These are phyloP conservation scores for Rhinoptilus africanus DNA, from an alignment of 2,113 vertebrate genomes.

Conservation along the genomic window DNA sequence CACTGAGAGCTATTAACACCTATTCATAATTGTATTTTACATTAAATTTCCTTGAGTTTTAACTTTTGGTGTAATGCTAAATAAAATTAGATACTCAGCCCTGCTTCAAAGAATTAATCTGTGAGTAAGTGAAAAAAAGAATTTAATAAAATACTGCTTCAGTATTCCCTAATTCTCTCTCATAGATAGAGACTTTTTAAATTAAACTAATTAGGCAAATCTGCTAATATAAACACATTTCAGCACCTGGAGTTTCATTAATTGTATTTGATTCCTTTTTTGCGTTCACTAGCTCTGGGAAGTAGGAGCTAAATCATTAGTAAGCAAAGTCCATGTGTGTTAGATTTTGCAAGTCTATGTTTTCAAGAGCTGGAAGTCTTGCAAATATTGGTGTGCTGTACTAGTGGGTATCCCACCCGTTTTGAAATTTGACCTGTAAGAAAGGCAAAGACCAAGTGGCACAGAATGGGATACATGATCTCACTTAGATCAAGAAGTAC, in stretches of 20 bases:
- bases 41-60: not conserved
- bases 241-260: not conserved
- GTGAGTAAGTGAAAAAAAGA: not conserved
- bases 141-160: not conserved
- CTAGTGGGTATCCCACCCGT: not conserved
- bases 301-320: not conserved
- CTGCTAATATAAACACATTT: not conserved
- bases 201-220: not conserved
- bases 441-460: not conserved
- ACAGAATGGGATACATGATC: not conserved
- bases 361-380: not conserved
- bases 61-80: not conserved
- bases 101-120: not conserved
- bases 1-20: not conserved
- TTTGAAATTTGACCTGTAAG: not conserved
- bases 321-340: not conserved
- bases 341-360: not conserved
- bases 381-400: not conserved
- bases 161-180: not conserved
- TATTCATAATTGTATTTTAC: not conserved
- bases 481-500: not conserved
- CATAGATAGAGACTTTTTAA: not conserved
- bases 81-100: not conserved
- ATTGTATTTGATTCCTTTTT: not conserved
- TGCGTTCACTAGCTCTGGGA: not conserved